A percentile compares a stretch with the other conserved stretches of the same genome.
phyloP scores from a whole-genome alignment of 2,797 vertebrate species.

The Karalla daura region DNA sequence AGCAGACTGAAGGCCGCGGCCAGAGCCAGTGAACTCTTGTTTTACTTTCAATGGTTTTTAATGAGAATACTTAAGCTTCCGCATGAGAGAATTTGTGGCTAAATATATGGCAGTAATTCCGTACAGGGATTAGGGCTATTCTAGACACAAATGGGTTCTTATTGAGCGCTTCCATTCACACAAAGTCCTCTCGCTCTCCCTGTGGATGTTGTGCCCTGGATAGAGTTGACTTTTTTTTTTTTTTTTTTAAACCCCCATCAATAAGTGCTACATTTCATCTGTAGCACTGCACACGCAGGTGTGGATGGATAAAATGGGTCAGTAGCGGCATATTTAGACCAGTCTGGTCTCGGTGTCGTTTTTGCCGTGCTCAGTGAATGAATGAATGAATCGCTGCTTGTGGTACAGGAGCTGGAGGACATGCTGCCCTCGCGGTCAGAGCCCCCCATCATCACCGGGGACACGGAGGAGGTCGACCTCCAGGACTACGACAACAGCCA shows the following conservation, averaged over 20 bases:
- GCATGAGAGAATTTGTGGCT: neutral
- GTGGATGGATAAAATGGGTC: no score
- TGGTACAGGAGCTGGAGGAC: conserved; percentile 93
- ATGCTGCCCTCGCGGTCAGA: conserved; percentile 95
- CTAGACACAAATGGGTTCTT: neutral
- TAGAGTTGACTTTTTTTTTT: neutral
- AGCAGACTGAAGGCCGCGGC: no score
- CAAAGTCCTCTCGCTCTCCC: neutral
- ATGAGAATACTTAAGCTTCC: neutral
- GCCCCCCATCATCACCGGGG: conserved; percentile 89
- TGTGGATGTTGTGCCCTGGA: neutral
- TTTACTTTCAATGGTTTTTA: neutral
- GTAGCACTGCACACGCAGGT: neutral
- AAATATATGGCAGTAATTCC: neutral
- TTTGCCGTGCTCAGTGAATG: no score
- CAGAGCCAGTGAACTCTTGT: neutral
- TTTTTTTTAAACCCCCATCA: neutral
- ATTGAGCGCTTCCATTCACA: neutral
- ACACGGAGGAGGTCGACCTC: conserved; percentile 96
- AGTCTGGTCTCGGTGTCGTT: no score
- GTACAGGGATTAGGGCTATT: conserved; percentile 5
- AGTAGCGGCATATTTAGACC: no score
- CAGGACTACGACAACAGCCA: conserved; percentile 94
- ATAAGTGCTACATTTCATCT: neutral
- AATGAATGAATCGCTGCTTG: neutral